Base-by-base conservation (phyloP, 2,113 vertebrate species). In the Cavia aperea region DNA sequence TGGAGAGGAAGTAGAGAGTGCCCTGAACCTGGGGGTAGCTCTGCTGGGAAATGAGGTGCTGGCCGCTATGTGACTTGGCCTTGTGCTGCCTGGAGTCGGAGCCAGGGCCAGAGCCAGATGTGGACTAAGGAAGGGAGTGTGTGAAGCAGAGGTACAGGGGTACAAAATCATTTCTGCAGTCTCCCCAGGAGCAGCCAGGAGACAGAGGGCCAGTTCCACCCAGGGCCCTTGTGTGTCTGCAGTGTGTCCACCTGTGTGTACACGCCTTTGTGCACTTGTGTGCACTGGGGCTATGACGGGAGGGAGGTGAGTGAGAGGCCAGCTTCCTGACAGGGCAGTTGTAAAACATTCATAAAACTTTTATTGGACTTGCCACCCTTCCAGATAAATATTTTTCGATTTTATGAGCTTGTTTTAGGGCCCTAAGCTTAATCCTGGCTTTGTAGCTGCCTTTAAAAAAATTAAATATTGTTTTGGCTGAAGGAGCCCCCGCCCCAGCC, bases 281-380 rank as follows among this genome's bases (percentile, higher is more conserved):
- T 88, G 94, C 75, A 54, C 77, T 21, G 54, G 46, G 46, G 90
- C 95, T 85, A 70, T 89, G 92, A 95, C 49, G 68, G 93, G 81
- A 95, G 94, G 96, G 96, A 97, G 97, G 97, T 97, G 97, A 97
- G 94, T 94, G 96, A 95, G 94, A 16, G 68, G 95, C 96, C 95
- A 97, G 96, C 95, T 97, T 95, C 97, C 96, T 97, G 97, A 97
- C 94, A 93, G 97, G 97, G 96, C 96, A 96, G 87, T 95, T 96
- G 94, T 97, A 97, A 98, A 98, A 96, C 96, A 95, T 97, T 96
- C 96, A 96, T 98, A 97, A 97, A 98, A 97, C 84, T 97, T 98
- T 97, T 97, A 98, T 96, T 96, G 96, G 96, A 84, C 97, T 96
- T 97, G 95, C 98, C 97, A 97, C 97, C 97, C 97, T 97, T 98